Evolutionary conservation across 2,797 vertebrate genomes (phyloP), one percentile per base, ranked within the genome.

Genomic region (Siniperca scherzeri): DNA sequence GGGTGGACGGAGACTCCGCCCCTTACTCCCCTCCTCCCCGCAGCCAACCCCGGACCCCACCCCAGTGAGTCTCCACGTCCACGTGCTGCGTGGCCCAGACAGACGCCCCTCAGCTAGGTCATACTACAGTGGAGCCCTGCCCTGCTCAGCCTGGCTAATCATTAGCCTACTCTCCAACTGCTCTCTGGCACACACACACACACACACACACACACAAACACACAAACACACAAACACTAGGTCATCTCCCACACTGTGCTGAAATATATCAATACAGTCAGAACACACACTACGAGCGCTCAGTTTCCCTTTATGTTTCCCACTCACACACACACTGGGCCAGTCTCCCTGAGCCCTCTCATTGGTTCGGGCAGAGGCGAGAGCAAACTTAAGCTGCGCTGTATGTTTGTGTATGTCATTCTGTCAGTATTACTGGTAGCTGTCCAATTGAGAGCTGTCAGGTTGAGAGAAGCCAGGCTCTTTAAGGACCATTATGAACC

Each of bases 71-170:
- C 71, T 88, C 65, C 19, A 38, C 80, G 82, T 92, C 94, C 94
- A 95, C 91, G 91, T 95, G 94, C 93, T 94, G 89, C 56, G 59
- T 74, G 88, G 91, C 88, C 88, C 91, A 96, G 94, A 95, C 94
- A 92, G 92, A 95, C 88, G 48, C 86, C 93, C 91, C 87, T 87
- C 74, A 89, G 89, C 92, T 87, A 87, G 93, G 92, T 94, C 92
- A 93, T 38, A 83, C 90, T 80, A 81, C 86, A 78, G 80, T 46
- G 77, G 66, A 87, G 86, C 78, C 84, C 87, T 89, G 86, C 85
- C 85, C 88, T 76, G 60, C 80, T 81, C 86, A 75, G 82, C 78
- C 85, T 72, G 69, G 88, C 91, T 92, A 91, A 94, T 91, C 85
- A 92, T 82, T 88, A 80, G 70, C 77, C 82, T 53, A 22, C 80